These are phyloP conservation scores for Urosaurus nigricauda DNA, from an alignment of 2,797 vertebrate genomes.

Conservation along the genomic window DNA sequence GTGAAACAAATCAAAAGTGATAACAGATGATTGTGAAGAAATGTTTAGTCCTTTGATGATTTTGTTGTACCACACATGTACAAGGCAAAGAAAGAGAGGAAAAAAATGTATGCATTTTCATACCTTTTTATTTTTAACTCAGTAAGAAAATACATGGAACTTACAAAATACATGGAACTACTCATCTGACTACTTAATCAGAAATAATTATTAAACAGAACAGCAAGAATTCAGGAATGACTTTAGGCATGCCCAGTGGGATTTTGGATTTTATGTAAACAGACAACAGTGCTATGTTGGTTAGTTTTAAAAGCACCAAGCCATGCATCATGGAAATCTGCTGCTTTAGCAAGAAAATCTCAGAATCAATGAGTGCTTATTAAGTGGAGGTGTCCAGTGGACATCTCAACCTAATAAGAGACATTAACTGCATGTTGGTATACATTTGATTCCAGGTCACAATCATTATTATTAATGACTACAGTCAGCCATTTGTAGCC, in stretches of 20 bases:
- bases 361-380: not conserved
- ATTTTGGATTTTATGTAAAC: not conserved
- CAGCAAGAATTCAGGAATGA: not conserved
- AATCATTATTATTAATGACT: not conserved
- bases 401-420: too few species aligned
- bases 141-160: not conserved
- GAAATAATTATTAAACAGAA: not conserved
- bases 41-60: not conserved
- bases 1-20: conserved; percentile 25
- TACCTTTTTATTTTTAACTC: not conserved
- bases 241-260: not conserved
- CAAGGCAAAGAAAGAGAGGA: not conserved
- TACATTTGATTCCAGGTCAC: not conserved
- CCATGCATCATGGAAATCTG: not conserved
- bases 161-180: not conserved
- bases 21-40: not conserved
- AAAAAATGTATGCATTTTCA: not conserved
- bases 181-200: not conserved
- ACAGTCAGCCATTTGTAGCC: too few species aligned
- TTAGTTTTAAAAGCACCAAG: not conserved
- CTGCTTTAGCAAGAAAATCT: not conserved
- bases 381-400: too few species aligned
- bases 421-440: not conserved
- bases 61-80: not conserved
- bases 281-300: not conserved